Evolutionary conservation across 2,888 invertebrate genomes (phyloP), one percentile per base, ranked within the genome.

Genomic region (Ormyrus rosae): DNA sequence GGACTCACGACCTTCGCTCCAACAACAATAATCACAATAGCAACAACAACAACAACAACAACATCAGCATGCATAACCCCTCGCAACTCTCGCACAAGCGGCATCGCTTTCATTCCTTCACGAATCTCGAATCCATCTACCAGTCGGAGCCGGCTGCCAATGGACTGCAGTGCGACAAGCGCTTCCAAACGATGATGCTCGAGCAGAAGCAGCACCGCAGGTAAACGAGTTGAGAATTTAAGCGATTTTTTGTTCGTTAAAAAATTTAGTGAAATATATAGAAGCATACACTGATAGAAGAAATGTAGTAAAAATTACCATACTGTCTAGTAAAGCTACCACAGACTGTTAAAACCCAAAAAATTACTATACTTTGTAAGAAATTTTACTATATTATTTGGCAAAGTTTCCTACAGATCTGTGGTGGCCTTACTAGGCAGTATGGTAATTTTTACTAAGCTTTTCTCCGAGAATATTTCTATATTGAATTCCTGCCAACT

Each of bases 41-140:
- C n/a, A 50, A 19, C 5, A 34, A 11, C 10, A 61, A 50, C n/a
- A 58, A 71, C 1, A 13, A 13, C 34, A 84, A 83, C 76, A 83
- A 53, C 80, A 86, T 81, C 11, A 45, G 63, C 80, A 86, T 56
- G 84, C 84, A 80, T 58, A 51, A 82, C 70, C 75, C 86, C 85
- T 78, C 84, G 87, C 76, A 85, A 85, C 80, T 70, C 85, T 81
- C 73, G 34, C 67, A 86, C 71, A 86, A 78, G 78, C 87, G 84
- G 78, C 90, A 84, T 79, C 89, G 85, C 56, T 89, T 86, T 67
- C 88, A 86, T 84, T 90, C 85, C 72, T 91, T 87, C 84, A 87
- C 86, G 78, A 89, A 85, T 86, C 86, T 81, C 84, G 90, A 86
- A 85, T 88, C 86, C 7, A 84, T 86, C 61, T 89, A 87, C 73